Evolutionary conservation across 1,140 invertebrate genomes (phyloP).

Genomic region (Anoplolepis gracilipes): DNA sequence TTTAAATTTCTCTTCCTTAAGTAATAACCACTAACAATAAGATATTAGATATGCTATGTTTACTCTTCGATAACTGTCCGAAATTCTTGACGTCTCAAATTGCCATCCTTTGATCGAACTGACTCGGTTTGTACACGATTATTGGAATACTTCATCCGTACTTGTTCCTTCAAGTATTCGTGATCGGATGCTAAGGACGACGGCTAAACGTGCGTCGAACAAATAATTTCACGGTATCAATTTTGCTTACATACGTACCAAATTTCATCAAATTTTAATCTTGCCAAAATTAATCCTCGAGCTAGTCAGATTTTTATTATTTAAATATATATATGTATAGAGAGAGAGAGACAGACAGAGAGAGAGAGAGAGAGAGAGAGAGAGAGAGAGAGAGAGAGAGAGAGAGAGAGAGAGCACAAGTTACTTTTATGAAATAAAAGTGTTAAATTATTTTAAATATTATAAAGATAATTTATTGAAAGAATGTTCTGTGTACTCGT

Average conservation of each 20-base stretch:
- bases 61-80: conserved; percentile 9
- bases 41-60: neutral
- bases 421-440: too few species aligned
- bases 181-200: conserved; percentile 29
- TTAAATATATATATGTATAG: too few species aligned
- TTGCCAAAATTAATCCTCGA: neutral
- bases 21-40: neutral
- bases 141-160: conserved; percentile 75
- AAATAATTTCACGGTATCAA: conserved; percentile 41
- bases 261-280: conserved; percentile 6
- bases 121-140: conserved; percentile 52
- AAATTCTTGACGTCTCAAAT: conserved; percentile 32
- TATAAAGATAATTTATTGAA: neutral
- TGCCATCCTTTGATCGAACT: conserved; percentile 36
- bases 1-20: neutral
- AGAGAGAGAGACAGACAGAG: too few species aligned
- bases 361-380: too few species aligned
- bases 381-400: too few species aligned
- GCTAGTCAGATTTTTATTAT: neutral
- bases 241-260: conserved; percentile 30
- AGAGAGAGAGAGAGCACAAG: too few species aligned
- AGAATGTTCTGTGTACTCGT: neutral
- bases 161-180: conserved; percentile 71
- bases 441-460: too few species aligned
- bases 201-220: conserved; percentile 13